phyloP scores from a whole-genome alignment of 2,113 vertebrate genomes.

The Erythrocercus mccallii region DNA sequence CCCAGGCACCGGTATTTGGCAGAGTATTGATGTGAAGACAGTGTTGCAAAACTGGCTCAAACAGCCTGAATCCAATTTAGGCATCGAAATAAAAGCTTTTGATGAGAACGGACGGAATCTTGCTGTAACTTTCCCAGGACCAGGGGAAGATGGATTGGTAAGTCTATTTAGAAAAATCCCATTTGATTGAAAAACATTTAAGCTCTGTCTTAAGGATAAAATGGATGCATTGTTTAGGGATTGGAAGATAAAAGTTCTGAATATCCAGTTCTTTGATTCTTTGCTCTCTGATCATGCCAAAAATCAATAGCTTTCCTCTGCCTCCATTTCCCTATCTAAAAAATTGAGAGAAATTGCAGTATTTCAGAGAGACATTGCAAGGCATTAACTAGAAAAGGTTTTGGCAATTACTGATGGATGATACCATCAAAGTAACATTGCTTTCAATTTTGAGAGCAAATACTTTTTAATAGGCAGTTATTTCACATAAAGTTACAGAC shows the following conservation, averaged over 20 bases:
- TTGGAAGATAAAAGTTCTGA: background rate
- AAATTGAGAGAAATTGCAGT: background rate
- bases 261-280: background rate
- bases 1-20: conserved; percentile 90
- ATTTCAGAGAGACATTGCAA: background rate
- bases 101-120: conserved; percentile 90
- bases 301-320: background rate
- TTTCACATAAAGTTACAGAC: background rate
- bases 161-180: conserved; percentile 60
- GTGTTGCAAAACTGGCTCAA: conserved; percentile 94
- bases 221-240: background rate
- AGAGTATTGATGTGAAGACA: conserved; percentile 97
- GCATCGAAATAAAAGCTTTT: conserved; percentile 95
- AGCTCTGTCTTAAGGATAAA: background rate
- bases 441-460: background rate
- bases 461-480: background rate
- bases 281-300: background rate
- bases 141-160: conserved; percentile 94
- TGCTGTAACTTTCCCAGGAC: conserved; percentile 86
- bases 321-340: background rate
- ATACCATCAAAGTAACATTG: background rate
- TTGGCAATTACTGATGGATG: background rate
- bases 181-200: conserved; percentile 4
- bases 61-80: conserved; percentile 98
- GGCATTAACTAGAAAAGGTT: background rate